Base-by-base conservation (phyloP, 2,888 invertebrate genomes). In the Erebia epiphron region DNA sequence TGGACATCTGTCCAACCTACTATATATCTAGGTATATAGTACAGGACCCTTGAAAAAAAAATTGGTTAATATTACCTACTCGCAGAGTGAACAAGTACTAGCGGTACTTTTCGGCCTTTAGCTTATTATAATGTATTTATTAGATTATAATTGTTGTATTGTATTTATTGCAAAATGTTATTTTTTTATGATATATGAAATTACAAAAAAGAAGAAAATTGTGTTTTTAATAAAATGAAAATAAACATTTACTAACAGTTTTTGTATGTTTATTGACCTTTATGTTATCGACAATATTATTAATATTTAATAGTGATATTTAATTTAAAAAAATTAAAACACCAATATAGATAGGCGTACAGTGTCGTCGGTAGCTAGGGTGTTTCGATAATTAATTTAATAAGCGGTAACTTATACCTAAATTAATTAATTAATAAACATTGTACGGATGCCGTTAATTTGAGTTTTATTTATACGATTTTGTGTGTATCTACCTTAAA, bases 401-500 rank as follows among this genome's bases (percentile, higher is more conserved):
- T 57, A 13, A 21, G 21, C 21, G 43, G 60, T 72, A 67, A 72
- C 69, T 73, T 73, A 76, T 76, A 74, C 75, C 73, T 78, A 73
- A 77, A 77, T 46, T 13, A 46, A 61, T 46, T 8, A 62, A 62
- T 21, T 8, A 62, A 79, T 80, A 83, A 82, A 83, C 78, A 77
- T 82, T 82, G 82, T 83, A 83, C 81, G 82, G 80, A 79, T 76
- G 79, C 80, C 81, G 82, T 76, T 76, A 18, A 72, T 71, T 57
- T n/a, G 68, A 64, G 70, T 76, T 75, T 77, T 68, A 76, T 76
- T 75, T 70, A 18, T 13, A 16, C 14, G 41, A 57, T 26, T 13
- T 26, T 57, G 11, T 2, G 9, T 11, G 4, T 13, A 16, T 16
- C 11, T 56, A 10, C 21, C 26, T 4, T 26, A 4, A 26, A 26